Base-by-base conservation (phyloP, 2,888 invertebrate species). In the Alcis repandata region DNA sequence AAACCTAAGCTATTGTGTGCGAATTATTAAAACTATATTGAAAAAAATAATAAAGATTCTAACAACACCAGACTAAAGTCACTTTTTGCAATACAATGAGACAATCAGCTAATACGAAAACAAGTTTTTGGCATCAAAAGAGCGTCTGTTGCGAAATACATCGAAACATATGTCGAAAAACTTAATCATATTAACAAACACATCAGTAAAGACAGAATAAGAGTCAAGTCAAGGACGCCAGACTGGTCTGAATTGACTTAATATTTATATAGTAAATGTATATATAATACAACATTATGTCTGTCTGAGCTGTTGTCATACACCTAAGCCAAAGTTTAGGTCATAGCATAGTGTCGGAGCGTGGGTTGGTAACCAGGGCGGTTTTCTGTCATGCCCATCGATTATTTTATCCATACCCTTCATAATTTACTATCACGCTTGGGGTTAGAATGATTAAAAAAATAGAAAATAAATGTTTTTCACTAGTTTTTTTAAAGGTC, bases 151-250 rank as follows among this genome's bases (percentile, higher is more conserved):
- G 32, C 48, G 19, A 43, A 59, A 59, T 27, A 52, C 15, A 45
- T 41, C 1, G 20, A 20, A 19, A 38, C 17, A 27, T 17, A 32
- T 6, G 48, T 52, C 33, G 27, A 63, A 46, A 65, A 59, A 45
- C 40, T 46, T 70, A 63, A 72, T 68, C 62, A 58, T 49, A 61
- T 65, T 63, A 67, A 38, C 57, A 51, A 67, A 38, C 57, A 51
- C 36, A 59, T 27, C 33, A 59, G 52, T 22, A 59, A 46, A 65
- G 60, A 69, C 68, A 51, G 32, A 38, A 38, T 40, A 51, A 61
- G 53, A 68, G 38, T 19, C 54, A 45, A 66, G 65, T 58, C 72
- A 72, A 72, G 72, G 72, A 62, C 69, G 51, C 49, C n/a, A 68
- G 65, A 67, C 70, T 43, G 53, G 59, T 65, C 63, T 52, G 58